Evolutionary conservation across 2,113 vertebrate species (phyloP).

Genomic region (Cathartes aura): DNA sequence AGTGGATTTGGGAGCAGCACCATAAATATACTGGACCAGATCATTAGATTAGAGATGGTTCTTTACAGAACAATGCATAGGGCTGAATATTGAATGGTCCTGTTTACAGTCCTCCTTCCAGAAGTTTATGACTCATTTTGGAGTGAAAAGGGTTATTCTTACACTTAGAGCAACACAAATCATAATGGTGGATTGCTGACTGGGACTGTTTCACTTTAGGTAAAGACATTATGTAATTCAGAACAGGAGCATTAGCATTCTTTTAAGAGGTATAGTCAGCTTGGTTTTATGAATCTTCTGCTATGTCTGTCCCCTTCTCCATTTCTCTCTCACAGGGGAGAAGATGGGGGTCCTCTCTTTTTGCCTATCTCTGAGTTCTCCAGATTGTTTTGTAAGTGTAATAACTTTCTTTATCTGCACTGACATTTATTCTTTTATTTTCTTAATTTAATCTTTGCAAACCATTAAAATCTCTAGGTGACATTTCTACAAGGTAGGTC

Average conservation of each 20-base stretch:
- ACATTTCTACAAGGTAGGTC: background rate
- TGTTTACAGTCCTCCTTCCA: background rate
- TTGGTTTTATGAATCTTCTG: background rate
- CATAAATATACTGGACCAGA: background rate
- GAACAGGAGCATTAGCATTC: background rate
- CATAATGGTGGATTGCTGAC: background rate
- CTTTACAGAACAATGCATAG: background rate
- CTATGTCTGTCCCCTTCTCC: background rate
- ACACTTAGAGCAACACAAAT: background rate
- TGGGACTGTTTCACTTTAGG: background rate
- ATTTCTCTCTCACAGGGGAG: background rate
- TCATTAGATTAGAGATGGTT: background rate
- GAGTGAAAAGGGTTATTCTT: background rate
- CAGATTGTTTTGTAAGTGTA: background rate
- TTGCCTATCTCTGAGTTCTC: background rate
- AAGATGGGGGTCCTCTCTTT: background rate
- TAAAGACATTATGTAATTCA: background rate
- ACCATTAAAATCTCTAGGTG: background rate
- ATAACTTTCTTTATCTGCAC: background rate
- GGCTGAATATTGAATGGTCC: background rate
- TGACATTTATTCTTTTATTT: background rate
- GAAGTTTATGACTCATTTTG: background rate
- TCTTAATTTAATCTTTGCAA: background rate
- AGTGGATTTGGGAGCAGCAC: background rate
- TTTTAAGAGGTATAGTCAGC: background rate